phyloP scores from a whole-genome alignment of 2,797 vertebrate genomes.

The Naso thynnoides region DNA sequence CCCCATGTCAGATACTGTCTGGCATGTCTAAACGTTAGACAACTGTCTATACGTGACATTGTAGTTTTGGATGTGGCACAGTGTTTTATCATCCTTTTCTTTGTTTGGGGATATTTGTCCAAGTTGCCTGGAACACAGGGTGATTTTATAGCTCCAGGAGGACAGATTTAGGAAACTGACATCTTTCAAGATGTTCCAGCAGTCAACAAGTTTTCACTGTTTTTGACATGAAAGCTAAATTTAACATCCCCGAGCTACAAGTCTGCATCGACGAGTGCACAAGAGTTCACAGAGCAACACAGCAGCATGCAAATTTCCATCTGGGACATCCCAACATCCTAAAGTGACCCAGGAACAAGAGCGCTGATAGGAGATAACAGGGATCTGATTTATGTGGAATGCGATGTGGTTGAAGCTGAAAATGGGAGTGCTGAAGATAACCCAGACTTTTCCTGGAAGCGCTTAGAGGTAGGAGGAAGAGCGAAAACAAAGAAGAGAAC shows the following conservation, averaged over 20 bases:
- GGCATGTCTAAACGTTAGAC: no score
- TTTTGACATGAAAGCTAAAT: neutral
- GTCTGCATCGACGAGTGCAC: neutral
- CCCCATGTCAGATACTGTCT: no score
- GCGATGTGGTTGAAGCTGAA: conserved; percentile 29
- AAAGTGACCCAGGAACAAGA: conserved; percentile 19
- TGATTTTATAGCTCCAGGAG: conserved; percentile 22
- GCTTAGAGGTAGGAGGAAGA: conserved; percentile 37
- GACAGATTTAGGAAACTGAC: conserved; percentile 2
- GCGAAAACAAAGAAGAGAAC: conserved; percentile 38
- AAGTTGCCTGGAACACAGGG: neutral
- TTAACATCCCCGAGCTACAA: neutral
- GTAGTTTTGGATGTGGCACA: neutral
- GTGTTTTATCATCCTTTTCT: conserved; percentile 1
- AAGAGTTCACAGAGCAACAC: neutral
- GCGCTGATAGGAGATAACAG: conserved; percentile 46
- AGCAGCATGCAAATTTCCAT: conserved; percentile 6
- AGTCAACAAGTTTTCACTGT: conserved; percentile 16
- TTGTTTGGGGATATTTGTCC: neutral
- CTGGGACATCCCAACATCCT: conserved; percentile 9
- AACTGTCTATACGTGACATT: neutral
- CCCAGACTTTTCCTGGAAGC: conserved; percentile 39
- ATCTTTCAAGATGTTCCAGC: conserved; percentile 11
- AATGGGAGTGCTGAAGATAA: conserved; percentile 50
- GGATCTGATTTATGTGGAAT: conserved; percentile 57